Conservation (phyloP, 2,888 invertebrate species). For the Vanessa cardui region DNA sequence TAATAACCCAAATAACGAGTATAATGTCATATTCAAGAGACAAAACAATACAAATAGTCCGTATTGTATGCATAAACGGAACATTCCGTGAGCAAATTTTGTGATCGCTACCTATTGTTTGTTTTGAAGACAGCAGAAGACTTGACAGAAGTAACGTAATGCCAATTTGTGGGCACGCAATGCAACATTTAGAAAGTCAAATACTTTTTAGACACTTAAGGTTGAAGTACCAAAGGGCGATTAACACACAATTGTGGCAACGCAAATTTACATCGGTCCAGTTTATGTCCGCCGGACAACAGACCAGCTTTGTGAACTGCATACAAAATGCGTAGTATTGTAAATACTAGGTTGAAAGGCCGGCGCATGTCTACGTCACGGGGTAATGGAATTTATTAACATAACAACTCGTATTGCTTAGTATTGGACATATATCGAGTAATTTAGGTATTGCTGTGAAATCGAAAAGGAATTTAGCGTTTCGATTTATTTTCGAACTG, state of each 20-base stretch:
- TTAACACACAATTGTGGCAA: constrained; percentile 47
- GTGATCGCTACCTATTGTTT: constrained; percentile 36
- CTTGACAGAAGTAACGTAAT: constrained; percentile 25
- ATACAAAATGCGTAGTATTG: constrained; percentile 41
- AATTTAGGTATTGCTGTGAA: neutral
- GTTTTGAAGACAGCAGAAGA: constrained; percentile 20
- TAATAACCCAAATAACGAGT: constrained; percentile 41
- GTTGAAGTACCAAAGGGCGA: constrained; percentile 39
- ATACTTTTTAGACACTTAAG: constrained; percentile 39
- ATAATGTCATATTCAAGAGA: constrained; percentile 40
- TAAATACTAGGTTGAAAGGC: constrained; percentile 38
- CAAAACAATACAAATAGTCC: constrained; percentile 40
- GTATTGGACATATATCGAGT: constrained; percentile 23
- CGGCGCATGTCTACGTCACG: constrained; percentile 34
- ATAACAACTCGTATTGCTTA: constrained; percentile 31
- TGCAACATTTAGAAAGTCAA: constrained; percentile 35
- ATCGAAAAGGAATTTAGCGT: neutral
- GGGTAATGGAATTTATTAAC: constrained; percentile 41
- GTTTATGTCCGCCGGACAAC: constrained; percentile 42
- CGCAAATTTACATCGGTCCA: constrained; percentile 42
- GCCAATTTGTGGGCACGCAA: constrained; percentile 38
- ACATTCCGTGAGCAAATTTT: constrained; percentile 40
- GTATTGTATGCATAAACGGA: constrained; percentile 42
- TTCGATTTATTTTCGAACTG: neutral
- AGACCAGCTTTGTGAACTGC: constrained; percentile 40